Base-by-base conservation (phyloP, 2,888 invertebrate species). In the Ennomos erosarius region DNA sequence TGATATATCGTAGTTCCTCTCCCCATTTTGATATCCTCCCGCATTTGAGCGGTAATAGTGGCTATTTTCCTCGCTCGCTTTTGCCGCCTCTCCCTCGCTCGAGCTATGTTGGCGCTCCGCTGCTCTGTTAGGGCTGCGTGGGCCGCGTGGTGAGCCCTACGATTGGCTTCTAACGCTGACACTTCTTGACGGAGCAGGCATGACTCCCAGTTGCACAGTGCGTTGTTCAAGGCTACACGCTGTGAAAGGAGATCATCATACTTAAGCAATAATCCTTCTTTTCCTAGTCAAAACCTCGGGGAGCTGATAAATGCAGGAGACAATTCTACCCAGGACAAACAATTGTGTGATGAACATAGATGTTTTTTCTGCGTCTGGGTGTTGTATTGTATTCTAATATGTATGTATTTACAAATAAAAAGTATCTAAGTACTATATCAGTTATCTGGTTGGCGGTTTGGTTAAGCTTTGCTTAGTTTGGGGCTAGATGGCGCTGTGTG, bases 161-260 rank as follows among this genome's bases (percentile, higher is more conserved):
- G 69, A 0, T 76, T 72, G 0, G 80, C 76, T 1, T 89, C 85
- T 43, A 79, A 59, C 0, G 84, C 87, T 0, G 64, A 65, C 5
- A 80, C 66, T 53, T 90, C 88, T 58, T 82, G 81, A 0, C 85
- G 79, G 0, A 84, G 66, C 0, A 85, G 50, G 0, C 78, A 59
- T 0, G 78, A 68, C 57, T 88, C 90, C 90, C 90, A 90, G 0
- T 75, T 68, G 56, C 68, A 85, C 0, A 91, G 74, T 0, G 88
- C 85, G 74, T 86, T 89, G 35, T 75, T 67, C 64, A 90, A 85
- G 1, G 90, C 88, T 12, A 81, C 69, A 0, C 88, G 85, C 91
- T 91, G 81, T 6, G 5, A 47, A 56, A 38, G 9, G 13, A 16
- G 26, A 26, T 4, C 6, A 26, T 16, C 16, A 16, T 16, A 16